phyloP scores from a whole-genome alignment of 2,113 vertebrate species.

The Miniopterus natalensis region DNA sequence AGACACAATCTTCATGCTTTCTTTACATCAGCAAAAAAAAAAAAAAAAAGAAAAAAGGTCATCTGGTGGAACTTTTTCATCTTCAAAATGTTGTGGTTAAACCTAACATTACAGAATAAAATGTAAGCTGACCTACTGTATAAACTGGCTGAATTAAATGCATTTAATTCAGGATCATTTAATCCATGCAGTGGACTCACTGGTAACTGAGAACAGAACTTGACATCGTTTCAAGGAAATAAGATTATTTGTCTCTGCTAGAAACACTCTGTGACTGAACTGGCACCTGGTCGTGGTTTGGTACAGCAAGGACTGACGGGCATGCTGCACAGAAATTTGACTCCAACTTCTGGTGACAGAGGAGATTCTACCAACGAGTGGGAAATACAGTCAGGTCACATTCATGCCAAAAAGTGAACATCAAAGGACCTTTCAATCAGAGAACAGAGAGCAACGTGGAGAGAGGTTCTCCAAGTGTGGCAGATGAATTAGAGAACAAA shows the following conservation, averaged over 20 bases:
- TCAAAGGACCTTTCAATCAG: not conserved
- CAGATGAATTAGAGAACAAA: not conserved
- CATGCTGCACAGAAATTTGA: not conserved
- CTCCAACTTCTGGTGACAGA: not conserved
- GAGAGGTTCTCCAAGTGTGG: not conserved
- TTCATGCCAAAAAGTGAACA: not conserved
- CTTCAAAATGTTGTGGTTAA: not conserved
- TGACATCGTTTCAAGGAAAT: not conserved
- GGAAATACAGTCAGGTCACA: not conserved
- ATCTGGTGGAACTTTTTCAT: not conserved
- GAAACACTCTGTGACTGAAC: not conserved
- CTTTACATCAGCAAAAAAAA: conserved; percentile 13
- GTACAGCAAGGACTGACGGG: not conserved
- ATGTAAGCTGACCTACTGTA: not conserved
- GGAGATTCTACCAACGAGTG: accelerated
- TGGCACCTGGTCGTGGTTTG: too few species aligned
- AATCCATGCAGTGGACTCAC: not conserved
- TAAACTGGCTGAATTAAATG: not conserved
- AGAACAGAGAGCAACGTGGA: not conserved
- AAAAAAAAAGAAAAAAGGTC: not conserved
- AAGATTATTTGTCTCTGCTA: not conserved
- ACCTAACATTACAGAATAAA: not conserved
- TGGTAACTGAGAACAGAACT: not conserved
- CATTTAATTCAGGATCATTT: not conserved
- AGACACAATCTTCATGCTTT: not conserved